Percentiles rank a stretch among this genome's conserved stretches.
These are phyloP conservation scores for Stomorhina lunata DNA, from an alignment of 2,888 invertebrate species.

Conservation along the genomic window DNA sequence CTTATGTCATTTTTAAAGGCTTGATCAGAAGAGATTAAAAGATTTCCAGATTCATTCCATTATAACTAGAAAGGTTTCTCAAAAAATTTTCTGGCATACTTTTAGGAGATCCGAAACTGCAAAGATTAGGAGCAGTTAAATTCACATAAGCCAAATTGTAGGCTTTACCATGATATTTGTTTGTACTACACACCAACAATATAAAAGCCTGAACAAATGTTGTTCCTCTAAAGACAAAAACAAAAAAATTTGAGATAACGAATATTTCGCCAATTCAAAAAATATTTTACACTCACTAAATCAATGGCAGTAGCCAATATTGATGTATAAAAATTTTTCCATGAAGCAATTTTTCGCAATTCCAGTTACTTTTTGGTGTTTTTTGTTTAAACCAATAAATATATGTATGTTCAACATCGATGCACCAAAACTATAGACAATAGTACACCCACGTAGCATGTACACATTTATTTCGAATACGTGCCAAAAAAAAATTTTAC, in stretches of 20 bases:
- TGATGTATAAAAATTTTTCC: constrained; percentile 3
- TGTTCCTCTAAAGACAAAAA: background rate
- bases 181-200: no score
- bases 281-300: background rate
- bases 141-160: no score
- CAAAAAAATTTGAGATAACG: background rate
- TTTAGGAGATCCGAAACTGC: no score
- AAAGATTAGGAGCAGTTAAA: no score
- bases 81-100: no score
- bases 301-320: background rate
- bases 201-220: background rate
- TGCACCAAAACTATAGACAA: background rate
- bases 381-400: background rate
- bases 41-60: no score
- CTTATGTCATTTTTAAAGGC: no score
- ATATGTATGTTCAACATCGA: background rate
- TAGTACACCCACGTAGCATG: background rate
- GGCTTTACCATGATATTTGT: no score
- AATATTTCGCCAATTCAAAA: background rate
- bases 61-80: no score
- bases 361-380: background rate
- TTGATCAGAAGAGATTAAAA: no score
- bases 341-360: constrained; percentile 5
- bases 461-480: background rate
- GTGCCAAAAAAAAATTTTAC: background rate